These are phyloP conservation scores for Platycheirus albimanus DNA, from an alignment of 2,888 invertebrate genomes.

Conservation along the genomic window DNA sequence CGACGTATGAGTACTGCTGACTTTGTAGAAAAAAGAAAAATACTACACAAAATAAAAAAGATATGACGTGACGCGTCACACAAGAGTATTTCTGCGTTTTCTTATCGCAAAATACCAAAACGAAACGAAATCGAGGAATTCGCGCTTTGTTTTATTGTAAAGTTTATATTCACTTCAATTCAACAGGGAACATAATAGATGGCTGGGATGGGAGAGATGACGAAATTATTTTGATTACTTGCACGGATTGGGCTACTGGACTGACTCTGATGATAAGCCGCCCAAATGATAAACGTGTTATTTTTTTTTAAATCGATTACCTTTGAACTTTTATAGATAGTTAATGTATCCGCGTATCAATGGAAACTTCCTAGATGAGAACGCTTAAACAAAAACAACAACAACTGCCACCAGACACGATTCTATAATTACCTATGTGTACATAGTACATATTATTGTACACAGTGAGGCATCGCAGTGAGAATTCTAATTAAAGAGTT, in stretches of 20 bases:
- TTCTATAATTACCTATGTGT: constrained; percentile 7
- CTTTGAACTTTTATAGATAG: constrained; percentile 24
- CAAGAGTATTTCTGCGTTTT: constrained; percentile 21
- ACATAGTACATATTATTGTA: not conserved
- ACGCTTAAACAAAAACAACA: not conserved
- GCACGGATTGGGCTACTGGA: constrained; percentile 5
- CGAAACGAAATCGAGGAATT: not conserved
- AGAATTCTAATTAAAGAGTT: constrained; percentile 5
- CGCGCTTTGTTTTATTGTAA: too few relatives aligned
- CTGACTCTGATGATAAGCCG: constrained; percentile 9
- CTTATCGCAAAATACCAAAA: constrained; percentile 14
- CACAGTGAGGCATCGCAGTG: constrained; percentile 1
- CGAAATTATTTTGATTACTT: constrained; percentile 32
- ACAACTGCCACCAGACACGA: constrained; percentile 12
- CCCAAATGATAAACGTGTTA: too few relatives aligned
- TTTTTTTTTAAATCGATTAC: constrained; percentile 1
- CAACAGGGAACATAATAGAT: not conserved
- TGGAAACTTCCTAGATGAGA: constrained; percentile 31
- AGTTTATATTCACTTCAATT: too few relatives aligned
- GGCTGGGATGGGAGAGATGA: constrained; percentile 26
- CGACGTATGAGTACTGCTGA: not conserved
- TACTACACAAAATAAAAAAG: constrained; percentile 16
- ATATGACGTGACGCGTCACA: constrained; percentile 36
- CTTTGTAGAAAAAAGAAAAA: not conserved
- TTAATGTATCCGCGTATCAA: not conserved